These are phyloP conservation scores for Ariolimax columbianus DNA, from an alignment of 2,888 invertebrate genomes.

Conservation along the genomic window DNA sequence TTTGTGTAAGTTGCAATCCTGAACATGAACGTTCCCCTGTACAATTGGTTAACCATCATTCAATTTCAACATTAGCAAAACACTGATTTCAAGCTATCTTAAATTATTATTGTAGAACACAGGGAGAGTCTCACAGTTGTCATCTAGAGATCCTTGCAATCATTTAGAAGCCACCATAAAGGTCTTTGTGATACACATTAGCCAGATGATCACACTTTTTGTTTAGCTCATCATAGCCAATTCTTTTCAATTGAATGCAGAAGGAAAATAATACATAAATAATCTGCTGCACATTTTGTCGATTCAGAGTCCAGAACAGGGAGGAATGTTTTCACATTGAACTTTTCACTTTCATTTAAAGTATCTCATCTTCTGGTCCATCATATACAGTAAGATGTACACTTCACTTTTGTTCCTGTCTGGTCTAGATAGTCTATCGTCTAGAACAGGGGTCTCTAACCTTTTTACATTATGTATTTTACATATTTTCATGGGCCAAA, in stretches of 20 bases:
- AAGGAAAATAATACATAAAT: not conserved
- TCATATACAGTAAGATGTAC: not conserved
- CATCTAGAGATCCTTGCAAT: not conserved
- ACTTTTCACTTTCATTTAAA: not conserved
- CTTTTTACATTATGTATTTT: too few species aligned
- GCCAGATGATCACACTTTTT: not conserved
- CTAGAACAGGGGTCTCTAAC: too few species aligned
- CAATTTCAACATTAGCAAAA: constrained; percentile 1
- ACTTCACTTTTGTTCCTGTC: not conserved
- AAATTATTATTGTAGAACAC: not conserved
- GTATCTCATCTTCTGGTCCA: not conserved
- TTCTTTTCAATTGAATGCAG: not conserved
- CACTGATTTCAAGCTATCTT: not conserved
- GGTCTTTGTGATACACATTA: constrained; percentile 1
- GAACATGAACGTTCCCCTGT: not conserved
- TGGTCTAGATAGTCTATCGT: too few species aligned
- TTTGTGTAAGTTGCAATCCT: not conserved
- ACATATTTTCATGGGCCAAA: too few species aligned
- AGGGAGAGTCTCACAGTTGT: constrained; percentile 12
- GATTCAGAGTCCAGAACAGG: not conserved
- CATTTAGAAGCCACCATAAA: not conserved
- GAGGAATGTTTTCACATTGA: not conserved
- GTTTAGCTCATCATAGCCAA: not conserved
- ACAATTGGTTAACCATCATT: not conserved
- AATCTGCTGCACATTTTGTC: not conserved